These are phyloP conservation scores for Sialia sialis DNA, from an alignment of 2,113 vertebrate genomes.

Conservation along the genomic window DNA sequence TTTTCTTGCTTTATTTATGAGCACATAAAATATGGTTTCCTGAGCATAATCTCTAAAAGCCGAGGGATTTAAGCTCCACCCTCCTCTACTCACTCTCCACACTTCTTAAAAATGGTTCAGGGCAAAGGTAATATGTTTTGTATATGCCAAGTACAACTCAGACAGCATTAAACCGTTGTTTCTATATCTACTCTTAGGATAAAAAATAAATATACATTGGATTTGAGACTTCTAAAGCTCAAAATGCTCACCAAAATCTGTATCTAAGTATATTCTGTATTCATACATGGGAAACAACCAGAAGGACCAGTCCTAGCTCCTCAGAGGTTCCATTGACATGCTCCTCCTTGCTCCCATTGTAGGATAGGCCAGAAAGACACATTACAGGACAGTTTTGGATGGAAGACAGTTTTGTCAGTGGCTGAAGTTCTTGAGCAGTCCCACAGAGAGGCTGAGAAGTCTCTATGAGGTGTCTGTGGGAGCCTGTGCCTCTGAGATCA, in stretches of 20 bases:
- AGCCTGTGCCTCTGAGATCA: neutral
- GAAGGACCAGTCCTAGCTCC: neutral
- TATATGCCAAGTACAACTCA: neutral
- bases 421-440: neutral
- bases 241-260: neutral
- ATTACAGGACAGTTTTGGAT: neutral
- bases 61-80: conserved; percentile 60
- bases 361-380: neutral
- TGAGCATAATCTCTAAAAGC: conserved; percentile 55
- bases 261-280: neutral
- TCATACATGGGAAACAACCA: neutral
- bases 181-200: neutral
- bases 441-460: neutral
- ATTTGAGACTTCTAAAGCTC: neutral
- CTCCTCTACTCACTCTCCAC: neutral
- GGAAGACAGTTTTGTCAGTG: neutral
- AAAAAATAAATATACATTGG: neutral
- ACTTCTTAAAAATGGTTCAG: conserved; percentile 12
- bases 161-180: neutral
- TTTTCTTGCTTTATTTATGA: conserved; percentile 69
- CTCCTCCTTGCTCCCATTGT: neutral
- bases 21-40: conserved; percentile 66
- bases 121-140: conserved; percentile 11
- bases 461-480: neutral
- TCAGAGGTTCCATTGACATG: neutral